Base-by-base conservation (phyloP, 2,888 invertebrate species). In the Mellilla xanthometata region DNA sequence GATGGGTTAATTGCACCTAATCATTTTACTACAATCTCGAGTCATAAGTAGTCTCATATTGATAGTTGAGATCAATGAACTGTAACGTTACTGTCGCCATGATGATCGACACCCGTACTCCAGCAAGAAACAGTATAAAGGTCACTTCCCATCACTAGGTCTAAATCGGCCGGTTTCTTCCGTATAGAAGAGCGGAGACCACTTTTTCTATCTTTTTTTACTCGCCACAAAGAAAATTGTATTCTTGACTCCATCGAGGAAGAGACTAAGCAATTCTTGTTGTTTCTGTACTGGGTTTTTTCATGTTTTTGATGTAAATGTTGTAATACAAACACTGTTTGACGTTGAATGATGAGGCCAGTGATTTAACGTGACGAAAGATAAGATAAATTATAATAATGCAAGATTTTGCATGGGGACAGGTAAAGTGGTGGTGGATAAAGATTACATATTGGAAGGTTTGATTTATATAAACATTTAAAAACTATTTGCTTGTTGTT, bases 301-400 rank as follows among this genome's bases (percentile, higher is more conserved):
- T 41, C 22, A 22, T n/a, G 10, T 27, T 24, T 41, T 40, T 28
- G 31, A 30, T 51, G 39, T 32, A 39, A 28, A 34, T 35, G 22
- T 39, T 41, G 38, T 29, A 49, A 30, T 29, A 31, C 35, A 56
- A 48, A 54, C 43, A 56, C 9, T 39, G 27, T 26, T 51, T 52
- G 53, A 58, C 58, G 41, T 53, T 54, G 58, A 55, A 33, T 34
- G 58, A 58, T 58, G 51, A 41, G 49, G 43, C 39, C 41, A 39
- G 44, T 52, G 49, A 50, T 54, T 54, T 52, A 35, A 50, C 39
- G 23, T 39, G 39, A 43, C 34, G 44, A 45, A 34, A 40, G 57
- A 55, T 58, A 53, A 58, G 54, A 54, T 50, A 42, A 41, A 42
- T 40, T 34, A 24, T 9, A 33, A 12, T 28, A 45, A 28, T 43